A percentile compares a stretch with the other conserved stretches of the same genome.
These are phyloP conservation scores for Chrysodeixis includens DNA, from an alignment of 2,888 invertebrate genomes.

Conservation along the genomic window DNA sequence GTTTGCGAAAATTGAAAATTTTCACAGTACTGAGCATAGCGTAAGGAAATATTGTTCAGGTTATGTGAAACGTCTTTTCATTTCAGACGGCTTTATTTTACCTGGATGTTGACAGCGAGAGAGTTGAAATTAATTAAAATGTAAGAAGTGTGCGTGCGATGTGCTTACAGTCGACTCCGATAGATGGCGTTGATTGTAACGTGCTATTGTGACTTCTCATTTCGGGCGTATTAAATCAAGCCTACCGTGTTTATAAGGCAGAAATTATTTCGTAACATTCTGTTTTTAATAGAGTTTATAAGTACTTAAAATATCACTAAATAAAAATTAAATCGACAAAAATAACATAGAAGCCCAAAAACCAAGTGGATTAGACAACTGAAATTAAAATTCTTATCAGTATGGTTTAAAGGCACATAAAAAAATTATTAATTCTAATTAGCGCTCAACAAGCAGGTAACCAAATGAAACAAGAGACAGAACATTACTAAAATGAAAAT, in stretches of 20 bases:
- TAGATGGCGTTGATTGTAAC: conserved; percentile 45
- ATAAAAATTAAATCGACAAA: too few relatives aligned
- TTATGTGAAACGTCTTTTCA: conserved; percentile 61
- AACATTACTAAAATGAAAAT: conserved; percentile 49
- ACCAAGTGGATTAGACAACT: too few relatives aligned
- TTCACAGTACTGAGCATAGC: conserved; percentile 63
- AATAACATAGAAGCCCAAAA: too few relatives aligned
- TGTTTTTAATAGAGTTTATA: too few relatives aligned
- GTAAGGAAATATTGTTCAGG: conserved; percentile 66
- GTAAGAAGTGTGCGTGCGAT: conserved; percentile 24
- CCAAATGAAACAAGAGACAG: conserved; percentile 14
- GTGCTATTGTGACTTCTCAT: background rate
- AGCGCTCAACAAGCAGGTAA: conserved; percentile 12
- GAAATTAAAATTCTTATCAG: too few relatives aligned
- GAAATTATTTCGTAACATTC: background rate
- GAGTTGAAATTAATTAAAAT: conserved; percentile 49
- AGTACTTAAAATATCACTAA: too few relatives aligned
- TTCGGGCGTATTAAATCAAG: background rate
- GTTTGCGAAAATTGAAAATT: conserved; percentile 71
- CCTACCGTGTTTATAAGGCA: background rate
- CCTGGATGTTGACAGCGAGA: conserved; percentile 45
- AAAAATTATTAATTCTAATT: background rate
- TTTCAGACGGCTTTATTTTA: conserved; percentile 52
- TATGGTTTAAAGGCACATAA: background rate
- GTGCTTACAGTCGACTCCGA: conserved; percentile 5